Conservation (phyloP, 2,797 vertebrate genomes). For the Setipinna tenuifilis region DNA sequence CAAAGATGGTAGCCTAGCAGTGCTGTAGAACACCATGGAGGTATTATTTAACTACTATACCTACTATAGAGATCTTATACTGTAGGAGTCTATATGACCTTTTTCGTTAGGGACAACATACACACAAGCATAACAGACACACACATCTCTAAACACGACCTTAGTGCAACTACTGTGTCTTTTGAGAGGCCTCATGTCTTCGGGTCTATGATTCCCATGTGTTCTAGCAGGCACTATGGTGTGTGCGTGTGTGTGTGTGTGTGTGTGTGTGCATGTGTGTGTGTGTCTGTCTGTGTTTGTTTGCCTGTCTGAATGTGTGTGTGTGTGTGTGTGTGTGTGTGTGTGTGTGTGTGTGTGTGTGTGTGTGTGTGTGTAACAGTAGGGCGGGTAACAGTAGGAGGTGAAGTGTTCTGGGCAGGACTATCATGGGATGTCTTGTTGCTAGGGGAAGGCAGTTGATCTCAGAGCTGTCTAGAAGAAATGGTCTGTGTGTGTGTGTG, state of each 20-base stretch:
- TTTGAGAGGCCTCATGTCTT: not conserved
- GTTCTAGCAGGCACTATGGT: too few species aligned
- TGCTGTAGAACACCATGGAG: too few species aligned
- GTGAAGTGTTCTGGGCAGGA: not conserved
- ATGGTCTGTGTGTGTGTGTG: slow-evolving; percentile 26
- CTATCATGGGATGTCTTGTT: slow-evolving; percentile 1
- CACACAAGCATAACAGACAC: too few species aligned
- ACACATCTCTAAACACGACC: not conserved
- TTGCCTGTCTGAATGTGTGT: too few species aligned
- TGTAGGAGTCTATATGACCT: too few species aligned
- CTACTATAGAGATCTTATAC: too few species aligned
- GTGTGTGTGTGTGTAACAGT: not conserved
- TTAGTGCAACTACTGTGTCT: not conserved
- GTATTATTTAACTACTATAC: too few species aligned
- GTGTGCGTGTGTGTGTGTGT: too few species aligned
- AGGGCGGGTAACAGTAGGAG: not conserved
- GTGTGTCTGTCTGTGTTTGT: not conserved
- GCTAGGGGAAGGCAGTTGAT: not conserved
- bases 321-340: not conserved
- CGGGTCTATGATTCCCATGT: too few species aligned
- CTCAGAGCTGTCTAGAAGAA: not conserved
- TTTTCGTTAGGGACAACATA: too few species aligned
- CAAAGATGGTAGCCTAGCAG: too few species aligned
- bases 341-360: slow-evolving; percentile 1
- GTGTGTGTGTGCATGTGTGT: too few species aligned